A percentile compares a stretch with the other conserved stretches of the same genome.
Conservation (phyloP, 2,888 invertebrate genomes). For the Lasioglossum calceatum region DNA sequence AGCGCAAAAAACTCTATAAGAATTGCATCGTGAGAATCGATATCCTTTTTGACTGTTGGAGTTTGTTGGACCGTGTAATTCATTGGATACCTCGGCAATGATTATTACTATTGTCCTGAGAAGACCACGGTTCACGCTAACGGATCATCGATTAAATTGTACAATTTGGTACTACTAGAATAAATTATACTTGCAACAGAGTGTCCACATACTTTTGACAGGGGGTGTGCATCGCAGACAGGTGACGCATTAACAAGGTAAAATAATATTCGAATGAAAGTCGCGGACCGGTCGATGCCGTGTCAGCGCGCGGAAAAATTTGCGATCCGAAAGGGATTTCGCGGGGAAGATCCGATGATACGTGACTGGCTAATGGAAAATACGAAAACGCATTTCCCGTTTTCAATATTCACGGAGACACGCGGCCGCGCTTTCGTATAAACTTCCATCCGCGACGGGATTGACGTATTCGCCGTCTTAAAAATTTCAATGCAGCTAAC, state of each 20-base stretch:
- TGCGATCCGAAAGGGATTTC: not conserved
- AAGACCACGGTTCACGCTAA: no score
- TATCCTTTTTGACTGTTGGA: no score
- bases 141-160: no score
- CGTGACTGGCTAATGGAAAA: conserved; percentile 10
- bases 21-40: no score
- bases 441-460: conserved; percentile 48
- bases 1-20: no score
- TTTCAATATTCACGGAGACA: conserved; percentile 25
- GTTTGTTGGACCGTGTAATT: no score
- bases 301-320: not conserved
- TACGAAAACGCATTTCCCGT: not conserved
- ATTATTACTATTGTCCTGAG: no score
- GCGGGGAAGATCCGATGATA: not conserved
- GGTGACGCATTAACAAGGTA: not conserved
- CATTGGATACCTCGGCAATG: no score
- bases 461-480: conserved; percentile 51
- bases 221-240: not conserved
- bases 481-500: conserved; percentile 55
- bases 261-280: not conserved
- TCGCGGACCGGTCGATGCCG: not conserved
- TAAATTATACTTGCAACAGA: no score
- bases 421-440: not conserved
- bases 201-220: no score
- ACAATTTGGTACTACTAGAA: no score